Evolutionary conservation across 2,113 vertebrate species (phyloP).

Genomic region (Lamprologus sp.): DNA sequence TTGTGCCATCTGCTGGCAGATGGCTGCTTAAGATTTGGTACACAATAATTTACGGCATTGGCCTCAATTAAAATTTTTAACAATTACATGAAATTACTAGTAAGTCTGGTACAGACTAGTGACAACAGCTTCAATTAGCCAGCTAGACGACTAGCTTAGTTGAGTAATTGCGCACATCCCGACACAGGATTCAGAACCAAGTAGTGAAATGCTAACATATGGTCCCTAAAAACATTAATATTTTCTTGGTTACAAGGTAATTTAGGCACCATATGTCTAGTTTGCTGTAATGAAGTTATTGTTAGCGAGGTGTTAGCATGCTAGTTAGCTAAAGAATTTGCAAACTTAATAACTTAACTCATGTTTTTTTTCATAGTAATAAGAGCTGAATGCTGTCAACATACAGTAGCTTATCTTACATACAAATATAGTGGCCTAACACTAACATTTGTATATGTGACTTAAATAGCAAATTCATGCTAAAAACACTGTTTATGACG

Average conservation of each 20-base stretch:
- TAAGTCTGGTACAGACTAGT: neutral
- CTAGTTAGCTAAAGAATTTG: neutral
- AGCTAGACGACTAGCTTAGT: neutral
- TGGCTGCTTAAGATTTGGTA: neutral
- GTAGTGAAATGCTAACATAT: neutral
- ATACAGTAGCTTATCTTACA: neutral
- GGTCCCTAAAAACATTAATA: rapidly evolving
- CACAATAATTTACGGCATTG: neutral
- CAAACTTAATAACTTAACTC: neutral
- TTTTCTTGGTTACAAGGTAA: neutral
- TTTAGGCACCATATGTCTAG: neutral
- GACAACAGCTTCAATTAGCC: neutral
- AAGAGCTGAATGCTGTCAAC: neutral
- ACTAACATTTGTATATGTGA: neutral
- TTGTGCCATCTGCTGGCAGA: neutral
- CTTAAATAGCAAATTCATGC: neutral
- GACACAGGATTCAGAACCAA: neutral
- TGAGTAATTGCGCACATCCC: neutral
- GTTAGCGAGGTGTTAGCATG: neutral
- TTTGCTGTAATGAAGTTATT: neutral
- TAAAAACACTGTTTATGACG: neutral
- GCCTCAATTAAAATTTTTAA: neutral
- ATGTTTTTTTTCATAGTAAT: neutral
- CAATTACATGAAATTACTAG: neutral
- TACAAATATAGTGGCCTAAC: neutral